Conservation (phyloP, 2,113 vertebrate genomes). For the Amphilophus citrinellus region DNA sequence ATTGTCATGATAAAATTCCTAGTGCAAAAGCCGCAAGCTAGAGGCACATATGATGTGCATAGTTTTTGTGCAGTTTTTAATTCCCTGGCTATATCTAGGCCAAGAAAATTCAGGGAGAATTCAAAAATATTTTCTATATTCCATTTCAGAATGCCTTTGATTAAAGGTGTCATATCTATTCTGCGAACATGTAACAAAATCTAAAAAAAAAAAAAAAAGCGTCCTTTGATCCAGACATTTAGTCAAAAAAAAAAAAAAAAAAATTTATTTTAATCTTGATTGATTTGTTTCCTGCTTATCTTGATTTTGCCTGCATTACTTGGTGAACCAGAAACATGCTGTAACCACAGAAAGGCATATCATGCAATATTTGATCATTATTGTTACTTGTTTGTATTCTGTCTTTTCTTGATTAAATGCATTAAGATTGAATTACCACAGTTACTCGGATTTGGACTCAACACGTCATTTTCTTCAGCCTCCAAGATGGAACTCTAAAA, state of each 20-base stretch:
- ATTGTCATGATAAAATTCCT: conserved; percentile 58
- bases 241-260: background rate
- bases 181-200: background rate
- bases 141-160: background rate
- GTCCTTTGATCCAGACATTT: background rate
- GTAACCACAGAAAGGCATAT: background rate
- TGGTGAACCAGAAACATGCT: background rate
- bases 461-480: background rate
- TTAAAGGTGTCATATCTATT: background rate
- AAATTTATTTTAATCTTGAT: background rate
- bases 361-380: background rate
- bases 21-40: conserved; percentile 19
- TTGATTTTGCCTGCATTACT: background rate
- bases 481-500: background rate
- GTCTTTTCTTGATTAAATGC: background rate
- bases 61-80: conserved; percentile 16
- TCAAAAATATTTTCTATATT: conserved; percentile 24
- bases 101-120: conserved; percentile 16
- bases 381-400: background rate
- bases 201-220: background rate
- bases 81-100: background rate
- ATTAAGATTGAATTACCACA: background rate
- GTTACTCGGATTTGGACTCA: background rate
- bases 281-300: background rate
- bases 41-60: conserved; percentile 26